Base-by-base conservation (phyloP, 2,797 vertebrate species). In the Lophotriccus pileatus region DNA sequence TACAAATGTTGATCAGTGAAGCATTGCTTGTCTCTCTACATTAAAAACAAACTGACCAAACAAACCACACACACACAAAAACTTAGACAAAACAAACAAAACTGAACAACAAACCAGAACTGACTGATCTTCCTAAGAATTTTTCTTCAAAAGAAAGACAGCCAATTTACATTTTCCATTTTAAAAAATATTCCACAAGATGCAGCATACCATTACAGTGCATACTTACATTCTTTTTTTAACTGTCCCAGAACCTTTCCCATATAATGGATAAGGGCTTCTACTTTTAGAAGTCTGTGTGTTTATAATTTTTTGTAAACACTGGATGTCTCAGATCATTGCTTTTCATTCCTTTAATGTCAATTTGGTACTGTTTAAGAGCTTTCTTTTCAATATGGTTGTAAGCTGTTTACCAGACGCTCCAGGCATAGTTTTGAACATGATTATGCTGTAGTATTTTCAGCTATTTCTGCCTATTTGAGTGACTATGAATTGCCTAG, bases 1-100 rank as follows among this genome's bases (percentile, higher is more conserved):
- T 91, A 89, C 85, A 93, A 90, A 68, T 84, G 22, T 82, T 95
- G 90, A 93, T 95, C 90, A 94, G 69, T 85, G 93, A 93, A 78
- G 70, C 83, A 90, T 74, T 93, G 81, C 63, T 89, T 93, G 93
- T 87, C 77, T 73, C 20, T 39, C n/a, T 47, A 25, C 63, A 46
- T 34, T 74, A 88, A 73, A 91, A 82, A 76, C 14, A 34, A 86
- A 32, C 4, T n/a, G 84, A 83, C 23, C 32, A 89, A 83, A 60
- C 6, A 68, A 63, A 49, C 8, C 28, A 46, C 24, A 73, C 6
- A 46, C 6, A 41, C 4, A 52, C 14, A 77, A 39, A 39, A 37
- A 18, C 10, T 30, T 39, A 68, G n/a, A 52, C 22, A 73, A 90
- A 64, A 3, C 34, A 80, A 86, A 64, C 12, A 52, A 52, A 77